Evolutionary conservation across 2,797 vertebrate species (phyloP).

Genomic region (Pantherophis vulpinus): DNA sequence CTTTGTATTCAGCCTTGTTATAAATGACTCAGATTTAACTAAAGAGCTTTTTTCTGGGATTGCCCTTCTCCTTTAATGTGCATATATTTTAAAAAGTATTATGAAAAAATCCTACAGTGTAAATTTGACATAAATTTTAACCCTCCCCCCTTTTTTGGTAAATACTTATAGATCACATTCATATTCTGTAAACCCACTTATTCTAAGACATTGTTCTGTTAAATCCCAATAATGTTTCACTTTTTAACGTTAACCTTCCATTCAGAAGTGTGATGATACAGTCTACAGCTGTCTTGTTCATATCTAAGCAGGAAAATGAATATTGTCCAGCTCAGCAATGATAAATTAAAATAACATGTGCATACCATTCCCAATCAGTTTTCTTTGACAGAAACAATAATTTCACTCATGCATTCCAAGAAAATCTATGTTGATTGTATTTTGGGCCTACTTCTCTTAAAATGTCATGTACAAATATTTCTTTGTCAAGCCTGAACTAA

Average conservation of each 20-base stretch:
- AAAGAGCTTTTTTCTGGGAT: constrained; percentile 52
- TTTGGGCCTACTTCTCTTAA: constrained; percentile 75
- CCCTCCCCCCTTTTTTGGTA: constrained; percentile 22
- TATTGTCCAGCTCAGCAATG: constrained; percentile 64
- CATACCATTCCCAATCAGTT: constrained; percentile 59
- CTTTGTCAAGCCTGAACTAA: constrained; percentile 76
- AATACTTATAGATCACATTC: constrained; percentile 23
- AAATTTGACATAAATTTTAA: constrained; percentile 42
- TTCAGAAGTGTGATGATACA: constrained; percentile 37
- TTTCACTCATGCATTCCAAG: constrained; percentile 60
- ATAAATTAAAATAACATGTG: constrained; percentile 70
- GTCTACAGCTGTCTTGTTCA: constrained; percentile 43
- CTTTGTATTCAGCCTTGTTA: constrained; percentile 45
- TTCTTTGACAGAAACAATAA: constrained; percentile 56
- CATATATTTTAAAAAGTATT: constrained; percentile 27
- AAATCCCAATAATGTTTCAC: constrained; percentile 24
- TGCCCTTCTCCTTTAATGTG: constrained; percentile 37
- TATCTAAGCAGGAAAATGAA: constrained; percentile 67
- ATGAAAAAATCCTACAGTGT: constrained; percentile 42
- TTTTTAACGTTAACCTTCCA: constrained; percentile 12
- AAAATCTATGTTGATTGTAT: constrained; percentile 71
- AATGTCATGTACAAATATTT: constrained; percentile 65
- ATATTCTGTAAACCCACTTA: constrained; percentile 25
- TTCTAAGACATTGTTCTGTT: constrained; percentile 31
- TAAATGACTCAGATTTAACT: constrained; percentile 46